A percentile compares a stretch with the other conserved stretches of the same genome.
These are phyloP conservation scores for Hesperophylax magnus DNA, from an alignment of 1,140 invertebrate species.

Conservation along the genomic window DNA sequence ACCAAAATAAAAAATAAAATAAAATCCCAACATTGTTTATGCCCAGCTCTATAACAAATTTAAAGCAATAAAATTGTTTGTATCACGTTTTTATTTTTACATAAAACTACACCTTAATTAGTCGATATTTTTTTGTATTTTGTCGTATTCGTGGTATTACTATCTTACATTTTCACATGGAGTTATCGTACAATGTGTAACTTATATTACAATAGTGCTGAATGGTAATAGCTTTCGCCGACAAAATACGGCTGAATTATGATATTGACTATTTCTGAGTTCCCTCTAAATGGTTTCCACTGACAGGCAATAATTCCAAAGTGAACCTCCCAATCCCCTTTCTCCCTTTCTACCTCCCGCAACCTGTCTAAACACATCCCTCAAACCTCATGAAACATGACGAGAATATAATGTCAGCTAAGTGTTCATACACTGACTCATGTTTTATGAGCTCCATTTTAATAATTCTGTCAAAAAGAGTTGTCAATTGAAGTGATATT, in stretches of 20 bases:
- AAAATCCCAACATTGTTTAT: too few species aligned
- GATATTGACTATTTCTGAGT: not conserved
- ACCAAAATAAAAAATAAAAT: too few species aligned
- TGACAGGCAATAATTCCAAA: conserved; percentile 1
- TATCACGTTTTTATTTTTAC: too few species aligned
- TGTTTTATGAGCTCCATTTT: conserved; percentile 27
- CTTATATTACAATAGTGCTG: too few species aligned
- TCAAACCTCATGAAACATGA: conserved; percentile 35
- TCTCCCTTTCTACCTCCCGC: not conserved
- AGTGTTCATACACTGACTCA: conserved; percentile 22
- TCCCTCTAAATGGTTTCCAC: conserved; percentile 6
- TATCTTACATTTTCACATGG: too few species aligned
- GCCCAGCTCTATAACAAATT: too few species aligned
- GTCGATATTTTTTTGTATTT: too few species aligned
- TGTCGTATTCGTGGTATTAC: too few species aligned
- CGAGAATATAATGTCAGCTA: conserved; percentile 47
- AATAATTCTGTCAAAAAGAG: conserved; percentile 30
- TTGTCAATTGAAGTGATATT: conserved; percentile 19
- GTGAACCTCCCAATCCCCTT: not conserved
- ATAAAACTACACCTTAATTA: too few species aligned
- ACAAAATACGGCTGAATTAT: conserved; percentile 16
- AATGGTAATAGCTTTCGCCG: not conserved
- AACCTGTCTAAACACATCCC: too few species aligned
- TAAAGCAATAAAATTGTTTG: too few species aligned
- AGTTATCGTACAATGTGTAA: too few species aligned